phyloP scores from a whole-genome alignment of 1,140 invertebrate genomes.

The Centruroides vittatus region DNA sequence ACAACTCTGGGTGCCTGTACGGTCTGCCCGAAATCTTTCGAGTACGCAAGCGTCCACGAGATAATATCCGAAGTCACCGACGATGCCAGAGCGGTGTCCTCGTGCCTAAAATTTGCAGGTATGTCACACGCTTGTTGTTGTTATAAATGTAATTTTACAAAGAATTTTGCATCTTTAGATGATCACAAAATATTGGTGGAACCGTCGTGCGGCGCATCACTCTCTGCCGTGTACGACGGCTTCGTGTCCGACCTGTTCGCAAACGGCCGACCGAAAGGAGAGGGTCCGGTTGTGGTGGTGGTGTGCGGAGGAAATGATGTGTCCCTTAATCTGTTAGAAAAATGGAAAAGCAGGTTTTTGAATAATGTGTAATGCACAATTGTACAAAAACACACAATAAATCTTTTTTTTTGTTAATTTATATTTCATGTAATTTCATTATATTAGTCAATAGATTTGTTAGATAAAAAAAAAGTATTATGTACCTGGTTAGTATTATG shows the following conservation, averaged over 20 bases:
- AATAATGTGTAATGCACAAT: neutral
- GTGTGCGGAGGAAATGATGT: slow-evolving; percentile 37
- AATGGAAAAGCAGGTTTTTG: slow-evolving; percentile 22
- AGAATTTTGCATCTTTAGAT: slow-evolving; percentile 16
- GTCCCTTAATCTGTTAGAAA: slow-evolving; percentile 26
- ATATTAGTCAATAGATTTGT: no score
- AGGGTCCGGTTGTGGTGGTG: slow-evolving; percentile 33
- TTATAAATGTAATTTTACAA: no score
- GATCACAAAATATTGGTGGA: slow-evolving; percentile 36
- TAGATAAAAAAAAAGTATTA: no score
- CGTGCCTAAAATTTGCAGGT: slow-evolving; percentile 33
- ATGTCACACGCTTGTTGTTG: neutral
- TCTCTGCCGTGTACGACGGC: slow-evolving; percentile 31
- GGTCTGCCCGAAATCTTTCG: no score
- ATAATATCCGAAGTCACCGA: slow-evolving; percentile 31
- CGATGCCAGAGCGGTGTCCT: slow-evolving; percentile 35
- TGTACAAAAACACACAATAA: no score
- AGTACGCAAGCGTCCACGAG: slow-evolving; percentile 16
- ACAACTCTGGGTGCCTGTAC: no score
- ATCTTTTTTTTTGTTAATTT: no score
- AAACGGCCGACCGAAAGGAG: slow-evolving; percentile 17
- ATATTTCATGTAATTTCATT: no score
- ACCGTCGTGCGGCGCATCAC: slow-evolving; percentile 36
- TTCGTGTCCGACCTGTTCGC: slow-evolving; percentile 15
- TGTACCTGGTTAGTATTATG: no score